Evolutionary conservation across 2,888 invertebrate species (phyloP).

Genomic region (Bedellia somnulentella): DNA sequence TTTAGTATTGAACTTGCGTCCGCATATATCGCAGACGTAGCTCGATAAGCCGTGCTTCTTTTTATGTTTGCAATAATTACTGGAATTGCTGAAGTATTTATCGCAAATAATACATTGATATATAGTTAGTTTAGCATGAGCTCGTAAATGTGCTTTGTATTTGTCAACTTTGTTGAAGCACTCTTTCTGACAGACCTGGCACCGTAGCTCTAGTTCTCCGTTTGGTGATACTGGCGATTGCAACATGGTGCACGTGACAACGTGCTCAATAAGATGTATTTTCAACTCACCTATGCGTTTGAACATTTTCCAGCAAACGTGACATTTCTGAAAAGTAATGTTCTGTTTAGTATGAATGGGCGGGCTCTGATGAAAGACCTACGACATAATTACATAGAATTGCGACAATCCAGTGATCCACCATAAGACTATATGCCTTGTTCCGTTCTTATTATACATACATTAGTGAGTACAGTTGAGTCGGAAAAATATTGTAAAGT

Average conservation of each 20-base stretch:
- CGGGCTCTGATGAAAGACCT: too few species aligned
- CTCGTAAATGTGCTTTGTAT: constrained; percentile 46
- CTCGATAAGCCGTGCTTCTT: constrained; percentile 40
- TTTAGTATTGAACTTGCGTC: constrained; percentile 48
- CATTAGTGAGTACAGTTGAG: too few species aligned
- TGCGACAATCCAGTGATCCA: too few species aligned
- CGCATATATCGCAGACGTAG: constrained; percentile 46
- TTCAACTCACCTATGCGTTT: constrained; percentile 45
- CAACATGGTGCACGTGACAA: constrained; percentile 35
- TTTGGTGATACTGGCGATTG: constrained; percentile 32
- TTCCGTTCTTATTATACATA: too few species aligned
- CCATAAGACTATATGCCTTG: too few species aligned
- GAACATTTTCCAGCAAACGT: constrained; percentile 39
- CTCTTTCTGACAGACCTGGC: constrained; percentile 33
- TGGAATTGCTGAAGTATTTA: constrained; percentile 51
- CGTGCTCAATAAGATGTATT: constrained; percentile 49
- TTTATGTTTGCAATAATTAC: constrained; percentile 54
- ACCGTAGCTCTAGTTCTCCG: constrained; percentile 33
- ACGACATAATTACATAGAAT: too few species aligned
- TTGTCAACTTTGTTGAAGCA: constrained; percentile 36
- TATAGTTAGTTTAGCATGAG: constrained; percentile 45
- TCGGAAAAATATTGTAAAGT: too few species aligned
- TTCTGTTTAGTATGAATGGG: too few species aligned
- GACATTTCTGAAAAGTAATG: too few species aligned
- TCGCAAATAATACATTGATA: constrained; percentile 51